Conservation (phyloP, 2,888 invertebrate species). For the Leptinotarsa juncta region DNA sequence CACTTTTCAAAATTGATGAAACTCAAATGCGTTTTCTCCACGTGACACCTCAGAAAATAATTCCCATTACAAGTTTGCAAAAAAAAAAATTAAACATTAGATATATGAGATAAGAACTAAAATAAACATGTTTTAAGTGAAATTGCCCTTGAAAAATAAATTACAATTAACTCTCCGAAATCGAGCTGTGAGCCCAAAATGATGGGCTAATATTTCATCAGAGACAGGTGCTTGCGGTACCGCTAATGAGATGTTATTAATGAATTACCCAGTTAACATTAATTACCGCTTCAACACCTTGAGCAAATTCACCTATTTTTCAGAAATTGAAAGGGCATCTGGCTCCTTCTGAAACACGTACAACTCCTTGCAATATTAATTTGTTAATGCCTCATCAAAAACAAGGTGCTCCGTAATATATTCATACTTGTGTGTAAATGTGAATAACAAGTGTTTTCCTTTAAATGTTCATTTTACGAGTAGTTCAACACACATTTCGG, state of each 20-base stretch:
- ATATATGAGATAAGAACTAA: neutral
- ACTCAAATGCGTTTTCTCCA: too few relatives aligned
- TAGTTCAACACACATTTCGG: neutral
- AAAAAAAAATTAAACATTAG: neutral
- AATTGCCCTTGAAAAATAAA: conserved; percentile 2
- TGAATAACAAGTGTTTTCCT: neutral
- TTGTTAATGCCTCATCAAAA: neutral
- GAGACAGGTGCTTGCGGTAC: conserved; percentile 18
- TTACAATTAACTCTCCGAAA: conserved; percentile 15
- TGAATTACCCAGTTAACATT: conserved; percentile 21
- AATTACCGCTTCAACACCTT: conserved; percentile 25
- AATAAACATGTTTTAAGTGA: neutral
- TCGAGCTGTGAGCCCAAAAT: neutral
- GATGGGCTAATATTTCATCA: conserved; percentile 7
- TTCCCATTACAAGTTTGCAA: neutral
- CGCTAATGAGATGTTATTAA: conserved; percentile 25
- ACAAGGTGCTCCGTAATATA: neutral
- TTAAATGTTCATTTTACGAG: neutral
- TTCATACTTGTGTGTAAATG: conserved; percentile 4
- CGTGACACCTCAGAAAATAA: neutral
- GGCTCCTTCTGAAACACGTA: neutral
- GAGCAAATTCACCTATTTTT: conserved; percentile 25
- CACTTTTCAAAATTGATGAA: too few relatives aligned
- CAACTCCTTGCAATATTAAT: neutral
- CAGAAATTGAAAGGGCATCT: conserved; percentile 19